Evolutionary conservation across 2,888 invertebrate genomes (phyloP), one percentile per base, ranked within the genome.

Genomic region (Oscheius sp.): DNA sequence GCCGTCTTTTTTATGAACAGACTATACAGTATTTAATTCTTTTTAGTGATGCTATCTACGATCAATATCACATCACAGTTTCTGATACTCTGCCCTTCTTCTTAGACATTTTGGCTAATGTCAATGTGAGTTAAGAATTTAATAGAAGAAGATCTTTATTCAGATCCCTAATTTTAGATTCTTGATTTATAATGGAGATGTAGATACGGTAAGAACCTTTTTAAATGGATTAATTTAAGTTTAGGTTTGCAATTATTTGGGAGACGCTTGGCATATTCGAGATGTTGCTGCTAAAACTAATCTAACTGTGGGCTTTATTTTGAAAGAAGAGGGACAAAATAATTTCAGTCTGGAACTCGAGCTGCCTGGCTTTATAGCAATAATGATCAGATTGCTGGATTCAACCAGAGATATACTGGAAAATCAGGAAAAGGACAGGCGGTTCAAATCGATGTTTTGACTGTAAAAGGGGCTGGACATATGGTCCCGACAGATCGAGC

Each of bases 131-230:
- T 31, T 53, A 17, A 5, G 15, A 20, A 23, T 5, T 23, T 25
- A n/a, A 3, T 31, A 46, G 3, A 48, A 31, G 4, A 29, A 34
- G 66, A 17, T n/a, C 5, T 39, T 50, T 27, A 48, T 74, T 34
- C 69, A 75, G 68, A 65, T 55, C 5, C 58, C 73, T 27, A 71
- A 78, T 63, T 83, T 82, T 76, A 79, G 81, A 25, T 77, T 83
- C 65, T 61, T 83, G 55, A 73, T 83, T 68, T 83, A 79, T 70
- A 83, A 83, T 67, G 83, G 77, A 72, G 77, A 80, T 52, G 83
- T 48, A 12, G 48, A 48, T 48, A 48, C 48, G 20, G 55, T 55
- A 42, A 10, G 42, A 37, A 37, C 8, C n/a, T 3, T 42, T 10
- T 42, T 3, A 42, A 10, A 42, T 10, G 3, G 20, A 17, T 6